These are phyloP conservation scores for Elysia crispata DNA, from an alignment of 2,888 invertebrate species.

Conservation along the genomic window DNA sequence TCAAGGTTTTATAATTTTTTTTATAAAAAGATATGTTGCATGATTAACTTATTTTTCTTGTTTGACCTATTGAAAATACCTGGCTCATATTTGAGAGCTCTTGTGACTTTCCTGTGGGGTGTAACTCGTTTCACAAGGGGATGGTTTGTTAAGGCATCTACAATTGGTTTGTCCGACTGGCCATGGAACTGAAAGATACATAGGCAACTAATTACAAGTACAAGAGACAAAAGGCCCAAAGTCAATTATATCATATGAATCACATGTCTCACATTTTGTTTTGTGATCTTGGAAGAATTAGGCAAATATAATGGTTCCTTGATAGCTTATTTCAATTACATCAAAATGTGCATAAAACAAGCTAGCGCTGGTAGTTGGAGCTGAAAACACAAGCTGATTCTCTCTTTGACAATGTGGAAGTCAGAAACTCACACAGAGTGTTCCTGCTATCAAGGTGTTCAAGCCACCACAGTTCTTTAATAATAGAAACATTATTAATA, in stretches of 20 bases:
- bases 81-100: conserved; percentile 70
- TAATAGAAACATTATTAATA: no score
- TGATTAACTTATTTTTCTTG: no score
- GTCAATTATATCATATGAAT: no score
- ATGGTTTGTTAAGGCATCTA: conserved; percentile 70
- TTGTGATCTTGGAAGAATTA: background rate
- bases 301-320: background rate
- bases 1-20: no score
- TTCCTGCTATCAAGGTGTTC: background rate
- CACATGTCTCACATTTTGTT: no score
- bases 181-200: conserved; percentile 49
- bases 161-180: conserved; percentile 49
- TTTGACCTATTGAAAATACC: conserved; percentile 57
- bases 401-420: background rate
- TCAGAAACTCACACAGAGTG: background rate
- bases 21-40: no score
- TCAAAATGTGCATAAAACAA: background rate
- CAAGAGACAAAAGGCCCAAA: no score
- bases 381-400: no score
- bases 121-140: conserved; percentile 72
- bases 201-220: no score
- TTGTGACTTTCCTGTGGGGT: conserved; percentile 72
- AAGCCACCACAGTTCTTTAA: background rate
- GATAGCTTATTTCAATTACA: no score
- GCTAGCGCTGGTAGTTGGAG: no score